Evolutionary conservation across 2,113 vertebrate species (phyloP).

Genomic region (Pelvicachromis taeniatus): DNA sequence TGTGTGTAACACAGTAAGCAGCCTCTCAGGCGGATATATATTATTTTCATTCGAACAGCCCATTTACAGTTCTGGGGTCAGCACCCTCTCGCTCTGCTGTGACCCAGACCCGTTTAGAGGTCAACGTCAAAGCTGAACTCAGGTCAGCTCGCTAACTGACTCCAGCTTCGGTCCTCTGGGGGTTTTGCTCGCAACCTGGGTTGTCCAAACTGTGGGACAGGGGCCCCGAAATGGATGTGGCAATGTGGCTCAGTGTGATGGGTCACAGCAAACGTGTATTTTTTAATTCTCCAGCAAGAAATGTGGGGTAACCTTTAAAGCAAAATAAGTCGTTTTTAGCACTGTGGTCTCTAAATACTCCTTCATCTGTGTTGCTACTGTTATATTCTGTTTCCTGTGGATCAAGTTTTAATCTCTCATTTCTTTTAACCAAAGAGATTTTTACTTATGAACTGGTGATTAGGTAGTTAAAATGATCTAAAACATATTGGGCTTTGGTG

Average conservation of each 20-base stretch:
- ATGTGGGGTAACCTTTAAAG: background rate
- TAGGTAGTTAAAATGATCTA: background rate
- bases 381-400: background rate
- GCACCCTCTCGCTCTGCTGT: constrained; percentile 45
- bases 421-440: background rate
- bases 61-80: constrained; percentile 62
- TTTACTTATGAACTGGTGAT: background rate
- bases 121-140: constrained; percentile 55
- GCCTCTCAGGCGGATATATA: constrained; percentile 35
- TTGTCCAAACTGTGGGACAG: background rate
- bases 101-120: constrained; percentile 43
- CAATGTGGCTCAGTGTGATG: background rate
- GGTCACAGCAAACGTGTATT: background rate
- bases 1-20: constrained; percentile 35
- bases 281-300: background rate
- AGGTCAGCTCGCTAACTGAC: constrained; percentile 46
- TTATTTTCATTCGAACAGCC: constrained; percentile 54
- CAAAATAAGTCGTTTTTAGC: background rate
- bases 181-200: background rate
- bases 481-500: no score
- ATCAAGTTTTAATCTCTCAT: background rate
- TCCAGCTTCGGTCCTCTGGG: constrained; percentile 37
- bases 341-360: background rate
- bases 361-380: background rate
- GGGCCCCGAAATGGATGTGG: background rate